Conservation (phyloP, 1,140 invertebrate genomes). For the Trichonephila clavata region DNA sequence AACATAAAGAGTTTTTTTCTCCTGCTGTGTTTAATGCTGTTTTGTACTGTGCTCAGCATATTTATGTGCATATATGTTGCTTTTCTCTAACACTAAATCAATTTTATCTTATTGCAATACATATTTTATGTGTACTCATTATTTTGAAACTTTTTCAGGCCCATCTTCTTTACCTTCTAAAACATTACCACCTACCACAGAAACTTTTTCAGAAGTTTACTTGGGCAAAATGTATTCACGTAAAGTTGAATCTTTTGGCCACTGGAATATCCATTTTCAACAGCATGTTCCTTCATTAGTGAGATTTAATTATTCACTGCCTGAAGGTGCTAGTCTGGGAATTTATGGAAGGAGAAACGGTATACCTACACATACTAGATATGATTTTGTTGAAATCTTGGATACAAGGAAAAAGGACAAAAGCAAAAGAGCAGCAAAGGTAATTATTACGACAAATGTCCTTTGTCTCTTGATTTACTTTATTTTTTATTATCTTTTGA, state of each 20-base stretch:
- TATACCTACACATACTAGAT: slow-evolving; percentile 95
- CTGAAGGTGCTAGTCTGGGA: slow-evolving; percentile 94
- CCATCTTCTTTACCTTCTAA: slow-evolving; percentile 77
- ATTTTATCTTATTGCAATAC: neutral
- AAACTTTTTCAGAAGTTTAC: slow-evolving; percentile 88
- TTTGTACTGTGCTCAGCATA: neutral
- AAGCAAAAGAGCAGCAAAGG: slow-evolving; percentile 79
- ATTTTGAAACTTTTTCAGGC: slow-evolving; percentile 48
- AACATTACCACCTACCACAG: slow-evolving; percentile 78
- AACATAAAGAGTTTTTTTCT: too few relatives aligned
- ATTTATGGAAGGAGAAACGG: slow-evolving; percentile 93
- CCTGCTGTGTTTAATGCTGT: neutral
- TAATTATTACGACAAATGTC: neutral
- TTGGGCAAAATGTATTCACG: slow-evolving; percentile 90
- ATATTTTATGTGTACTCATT: neutral
- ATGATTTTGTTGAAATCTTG: slow-evolving; percentile 92
- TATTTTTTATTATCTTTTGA: too few relatives aligned
- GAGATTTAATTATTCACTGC: slow-evolving; percentile 92
- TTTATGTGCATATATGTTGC: neutral
- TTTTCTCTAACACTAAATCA: neutral
- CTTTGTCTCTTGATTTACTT: too few relatives aligned
- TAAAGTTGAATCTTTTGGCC: slow-evolving; percentile 91
- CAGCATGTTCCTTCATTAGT: slow-evolving; percentile 94
- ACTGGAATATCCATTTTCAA: slow-evolving; percentile 94
- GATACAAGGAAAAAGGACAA: slow-evolving; percentile 80